phyloP scores from a whole-genome alignment of 2,797 vertebrate genomes.

The Dallia pectoralis region DNA sequence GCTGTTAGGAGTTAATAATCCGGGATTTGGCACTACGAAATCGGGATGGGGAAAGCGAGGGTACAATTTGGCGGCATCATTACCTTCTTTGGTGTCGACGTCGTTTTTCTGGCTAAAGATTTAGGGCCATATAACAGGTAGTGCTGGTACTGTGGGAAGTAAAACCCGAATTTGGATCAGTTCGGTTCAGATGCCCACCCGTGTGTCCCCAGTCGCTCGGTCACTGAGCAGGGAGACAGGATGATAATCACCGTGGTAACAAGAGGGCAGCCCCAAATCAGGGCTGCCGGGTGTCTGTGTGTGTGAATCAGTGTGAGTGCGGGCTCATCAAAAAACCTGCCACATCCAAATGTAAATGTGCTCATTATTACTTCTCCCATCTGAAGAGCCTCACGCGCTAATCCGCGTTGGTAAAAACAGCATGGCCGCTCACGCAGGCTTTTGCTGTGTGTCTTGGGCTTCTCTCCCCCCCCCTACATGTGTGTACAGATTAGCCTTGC shows the following conservation, averaged over 20 bases:
- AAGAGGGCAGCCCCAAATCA: conserved; percentile 50
- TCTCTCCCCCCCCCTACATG: not conserved
- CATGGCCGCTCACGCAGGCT: conserved; percentile 11
- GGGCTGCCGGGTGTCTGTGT: conserved; percentile 13
- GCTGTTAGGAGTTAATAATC: too few relatives aligned
- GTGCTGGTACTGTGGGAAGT: not conserved
- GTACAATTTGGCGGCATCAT: not conserved
- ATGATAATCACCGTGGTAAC: conserved; percentile 51
- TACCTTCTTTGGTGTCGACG: not conserved
- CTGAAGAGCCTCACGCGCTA: conserved; percentile 32
- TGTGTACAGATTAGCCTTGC: not conserved
- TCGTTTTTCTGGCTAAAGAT: not conserved
- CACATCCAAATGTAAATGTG: conserved; percentile 48
- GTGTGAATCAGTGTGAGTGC: not conserved
- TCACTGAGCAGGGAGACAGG: conserved; percentile 22
- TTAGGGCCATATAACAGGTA: not conserved
- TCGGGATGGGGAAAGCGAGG: too few relatives aligned
- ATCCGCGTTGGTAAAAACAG: conserved; percentile 17
- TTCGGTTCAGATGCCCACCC: not conserved
- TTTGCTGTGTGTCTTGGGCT: not conserved
- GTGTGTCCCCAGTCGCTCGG: conserved; percentile 8
- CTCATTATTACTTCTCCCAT: conserved; percentile 42
- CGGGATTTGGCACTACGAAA: too few relatives aligned
- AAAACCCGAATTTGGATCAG: not conserved
- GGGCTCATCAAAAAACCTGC: conserved; percentile 33